phyloP scores from a whole-genome alignment of 2,113 vertebrate genomes.

The Hippocampus comes region DNA sequence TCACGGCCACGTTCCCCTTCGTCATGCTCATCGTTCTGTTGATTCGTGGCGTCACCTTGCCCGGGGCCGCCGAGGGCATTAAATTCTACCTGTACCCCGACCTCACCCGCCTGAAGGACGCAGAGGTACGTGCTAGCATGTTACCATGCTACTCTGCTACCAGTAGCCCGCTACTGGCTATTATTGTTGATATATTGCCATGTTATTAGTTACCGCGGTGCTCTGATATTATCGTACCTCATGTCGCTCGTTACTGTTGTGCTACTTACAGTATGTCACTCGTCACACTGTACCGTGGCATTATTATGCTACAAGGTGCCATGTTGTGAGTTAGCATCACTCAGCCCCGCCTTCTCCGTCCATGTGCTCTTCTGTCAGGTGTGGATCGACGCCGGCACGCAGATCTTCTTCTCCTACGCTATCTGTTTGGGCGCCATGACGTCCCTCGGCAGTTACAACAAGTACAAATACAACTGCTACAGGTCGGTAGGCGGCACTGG shows the following conservation, averaged over 20 bases:
- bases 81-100: constrained; percentile 97
- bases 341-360: constrained; percentile 49
- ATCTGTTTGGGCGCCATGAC: constrained; percentile 99
- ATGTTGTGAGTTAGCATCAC: constrained; percentile 26
- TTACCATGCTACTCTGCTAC: background rate
- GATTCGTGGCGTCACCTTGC: constrained; percentile 91
- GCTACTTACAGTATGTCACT: too few relatives aligned
- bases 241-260: too few relatives aligned
- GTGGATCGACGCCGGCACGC: constrained; percentile 97
- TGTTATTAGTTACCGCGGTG: background rate
- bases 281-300: background rate
- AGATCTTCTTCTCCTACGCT: constrained; percentile 99
- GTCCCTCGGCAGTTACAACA: constrained; percentile 99
- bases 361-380: constrained; percentile 70
- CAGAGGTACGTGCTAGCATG: constrained; percentile 79
- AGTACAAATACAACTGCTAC: constrained; percentile 99
- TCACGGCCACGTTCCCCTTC: constrained; percentile 96
- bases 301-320: too few relatives aligned
- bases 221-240: too few relatives aligned
- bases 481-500: constrained; percentile 80
- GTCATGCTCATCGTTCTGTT: constrained; percentile 92
- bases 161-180: too few relatives aligned
- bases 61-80: constrained; percentile 89
- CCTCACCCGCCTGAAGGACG: constrained; percentile 85
- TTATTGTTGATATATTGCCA: too few relatives aligned